A percentile compares a stretch with the other conserved stretches of the same genome.
Evolutionary conservation across 2,888 invertebrate species (phyloP).

Genomic region (Epirrhoe tristata): DNA sequence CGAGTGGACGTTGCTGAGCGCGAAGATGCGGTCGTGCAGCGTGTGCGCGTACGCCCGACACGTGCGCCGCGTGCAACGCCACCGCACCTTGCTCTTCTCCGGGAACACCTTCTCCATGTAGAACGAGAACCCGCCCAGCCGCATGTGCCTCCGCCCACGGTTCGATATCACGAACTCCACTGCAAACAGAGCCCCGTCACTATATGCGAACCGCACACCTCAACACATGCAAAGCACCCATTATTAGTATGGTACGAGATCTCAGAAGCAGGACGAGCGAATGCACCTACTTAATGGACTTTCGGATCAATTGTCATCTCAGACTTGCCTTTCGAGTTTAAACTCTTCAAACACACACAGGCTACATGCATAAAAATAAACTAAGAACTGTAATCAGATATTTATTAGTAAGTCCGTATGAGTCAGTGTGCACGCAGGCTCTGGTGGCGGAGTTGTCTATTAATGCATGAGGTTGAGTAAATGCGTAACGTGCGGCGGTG

Average conservation of each 20-base stretch:
- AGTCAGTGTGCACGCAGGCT: too few relatives aligned
- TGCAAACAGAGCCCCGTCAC: constrained; percentile 72
- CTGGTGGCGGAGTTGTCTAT: constrained; percentile 2
- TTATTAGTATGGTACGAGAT: not conserved
- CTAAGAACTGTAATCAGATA: not conserved
- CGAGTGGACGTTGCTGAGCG: constrained; percentile 79
- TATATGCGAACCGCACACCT: constrained; percentile 46
- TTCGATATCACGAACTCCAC: constrained; percentile 85
- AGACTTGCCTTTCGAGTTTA: not conserved
- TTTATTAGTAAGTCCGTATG: too few relatives aligned
- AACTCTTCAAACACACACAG: not conserved
- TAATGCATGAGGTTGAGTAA: not conserved
- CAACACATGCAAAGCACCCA: constrained; percentile 15
- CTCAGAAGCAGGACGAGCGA: not conserved
- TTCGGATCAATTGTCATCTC: not conserved
- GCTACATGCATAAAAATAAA: constrained; percentile 9
- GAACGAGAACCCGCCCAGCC: constrained; percentile 80
- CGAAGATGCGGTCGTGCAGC: constrained; percentile 80
- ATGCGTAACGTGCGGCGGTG: constrained; percentile 38
- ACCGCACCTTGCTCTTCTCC: constrained; percentile 82
- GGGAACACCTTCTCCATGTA: constrained; percentile 84
- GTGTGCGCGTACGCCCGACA: constrained; percentile 83
- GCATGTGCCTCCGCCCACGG: constrained; percentile 81
- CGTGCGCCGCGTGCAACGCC: constrained; percentile 82
- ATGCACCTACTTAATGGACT: not conserved